Conservation (phyloP, 2,797 vertebrate species). For the Pseudocheirus occidentalis region DNA sequence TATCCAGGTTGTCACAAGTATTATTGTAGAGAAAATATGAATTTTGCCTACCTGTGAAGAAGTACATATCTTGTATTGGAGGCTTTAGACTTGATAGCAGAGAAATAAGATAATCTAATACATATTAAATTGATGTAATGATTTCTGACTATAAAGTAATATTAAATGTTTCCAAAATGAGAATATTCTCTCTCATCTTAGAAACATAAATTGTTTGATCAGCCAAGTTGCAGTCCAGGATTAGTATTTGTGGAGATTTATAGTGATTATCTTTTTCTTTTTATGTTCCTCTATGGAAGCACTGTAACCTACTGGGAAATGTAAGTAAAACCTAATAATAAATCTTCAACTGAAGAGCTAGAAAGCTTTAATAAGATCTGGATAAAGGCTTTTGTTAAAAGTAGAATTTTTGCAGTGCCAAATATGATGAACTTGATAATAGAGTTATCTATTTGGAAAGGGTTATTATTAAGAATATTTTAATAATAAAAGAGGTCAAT, state of each 20-base stretch:
- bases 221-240: not conserved
- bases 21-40: too few species aligned
- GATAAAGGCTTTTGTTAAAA: not conserved
- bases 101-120: not conserved
- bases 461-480: not conserved
- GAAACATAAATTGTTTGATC: not conserved
- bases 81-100: not conserved
- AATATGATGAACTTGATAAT: not conserved
- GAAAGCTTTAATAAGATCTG: not conserved
- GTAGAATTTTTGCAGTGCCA: not conserved
- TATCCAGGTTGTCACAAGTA: accelerated
- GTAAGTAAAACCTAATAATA: not conserved
- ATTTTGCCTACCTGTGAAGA: not conserved
- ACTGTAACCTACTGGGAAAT: conserved; percentile 8
- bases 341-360: conserved; percentile 3
- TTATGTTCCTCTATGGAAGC: conserved; percentile 4
- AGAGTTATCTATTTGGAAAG: not conserved
- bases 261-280: not conserved
- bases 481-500: not conserved
- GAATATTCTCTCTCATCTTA: not conserved
- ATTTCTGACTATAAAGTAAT: not conserved
- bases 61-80: not conserved
- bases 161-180: conserved; percentile 2
- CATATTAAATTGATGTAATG: not conserved
- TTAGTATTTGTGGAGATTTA: conserved; percentile 10